phyloP scores from a whole-genome alignment of 1,140 invertebrate genomes.

The Micrasema minimum region DNA sequence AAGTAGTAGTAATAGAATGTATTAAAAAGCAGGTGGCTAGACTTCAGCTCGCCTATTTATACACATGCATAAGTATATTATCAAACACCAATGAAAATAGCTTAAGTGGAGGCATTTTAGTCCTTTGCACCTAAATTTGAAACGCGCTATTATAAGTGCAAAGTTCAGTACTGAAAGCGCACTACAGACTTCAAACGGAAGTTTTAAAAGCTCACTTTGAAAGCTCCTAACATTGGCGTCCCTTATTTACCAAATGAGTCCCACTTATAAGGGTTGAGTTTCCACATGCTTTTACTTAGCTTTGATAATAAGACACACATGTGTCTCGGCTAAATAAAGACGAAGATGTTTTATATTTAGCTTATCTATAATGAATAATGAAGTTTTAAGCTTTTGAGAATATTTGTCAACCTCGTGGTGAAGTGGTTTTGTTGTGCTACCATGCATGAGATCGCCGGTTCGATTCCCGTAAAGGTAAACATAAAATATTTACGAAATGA shows the following conservation, averaged over 20 bases:
- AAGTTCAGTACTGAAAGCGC: conserved; percentile 11
- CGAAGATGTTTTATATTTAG: too few relatives aligned
- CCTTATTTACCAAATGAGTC: conserved; percentile 28
- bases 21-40: too few relatives aligned
- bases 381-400: too few relatives aligned
- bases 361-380: too few relatives aligned
- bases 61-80: conserved; percentile 12
- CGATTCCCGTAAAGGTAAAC: too few relatives aligned
- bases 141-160: conserved; percentile 21
- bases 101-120: too few relatives aligned
- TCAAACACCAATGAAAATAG: conserved; percentile 14
- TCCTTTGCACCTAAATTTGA: conserved; percentile 17
- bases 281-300: not conserved
- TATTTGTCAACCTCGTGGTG: too few relatives aligned
- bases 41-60: too few relatives aligned
- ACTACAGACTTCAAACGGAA: conserved; percentile 29
- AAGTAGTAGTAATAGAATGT: too few relatives aligned
- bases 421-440: too few relatives aligned
- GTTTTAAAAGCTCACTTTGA: conserved; percentile 28
- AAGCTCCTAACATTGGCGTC: conserved; percentile 3
- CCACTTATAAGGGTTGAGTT: conserved; percentile 26
- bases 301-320: conserved; percentile 21
- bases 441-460: too few relatives aligned
- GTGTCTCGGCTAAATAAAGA: conserved; percentile 23
- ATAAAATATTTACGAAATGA: too few relatives aligned